phyloP scores from a whole-genome alignment of 2,797 vertebrate genomes.

The Taenioides sp. region DNA sequence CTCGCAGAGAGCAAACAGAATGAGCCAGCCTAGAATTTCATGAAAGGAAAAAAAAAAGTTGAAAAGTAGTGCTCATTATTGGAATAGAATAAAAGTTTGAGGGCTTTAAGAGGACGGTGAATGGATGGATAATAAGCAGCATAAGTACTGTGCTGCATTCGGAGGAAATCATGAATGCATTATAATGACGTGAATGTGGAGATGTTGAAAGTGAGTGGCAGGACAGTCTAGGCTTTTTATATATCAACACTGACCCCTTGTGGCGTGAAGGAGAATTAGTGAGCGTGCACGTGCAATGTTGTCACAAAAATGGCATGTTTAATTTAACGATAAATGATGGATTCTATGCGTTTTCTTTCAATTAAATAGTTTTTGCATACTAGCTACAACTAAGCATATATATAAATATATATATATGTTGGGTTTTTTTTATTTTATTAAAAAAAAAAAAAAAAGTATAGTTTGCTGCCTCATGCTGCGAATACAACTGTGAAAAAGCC shows the following conservation, averaged over 20 bases:
- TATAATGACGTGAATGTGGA: slow-evolving; percentile 17
- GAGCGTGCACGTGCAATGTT: slow-evolving; percentile 23
- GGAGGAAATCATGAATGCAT: slow-evolving; percentile 30
- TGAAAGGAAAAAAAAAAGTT: slow-evolving; percentile 1
- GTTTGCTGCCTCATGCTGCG: slow-evolving; percentile 7
- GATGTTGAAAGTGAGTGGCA: slow-evolving; percentile 17
- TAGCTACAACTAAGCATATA: not conserved
- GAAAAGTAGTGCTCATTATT: slow-evolving; percentile 19
- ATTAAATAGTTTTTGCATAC: not conserved
- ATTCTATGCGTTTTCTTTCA: not conserved
- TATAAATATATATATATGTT: too few species aligned
- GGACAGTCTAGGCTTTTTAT: slow-evolving; percentile 31
- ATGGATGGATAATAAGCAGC: slow-evolving; percentile 19
- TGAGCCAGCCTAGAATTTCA: slow-evolving; percentile 3
- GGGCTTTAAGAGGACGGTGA: slow-evolving; percentile 23
- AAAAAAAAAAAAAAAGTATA: not conserved
- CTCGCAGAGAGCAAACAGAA: slow-evolving; percentile 5
- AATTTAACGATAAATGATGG: not conserved
- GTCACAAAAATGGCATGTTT: not conserved
- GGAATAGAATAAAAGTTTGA: slow-evolving; percentile 23
- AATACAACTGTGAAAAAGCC: slow-evolving; percentile 9
- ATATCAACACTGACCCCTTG: slow-evolving; percentile 78
- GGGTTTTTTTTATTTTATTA: too few species aligned
- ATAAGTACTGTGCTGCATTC: slow-evolving; percentile 22
- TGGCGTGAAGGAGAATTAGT: slow-evolving; percentile 28